These are phyloP conservation scores for Anarsia innoxiella DNA, from an alignment of 2,888 invertebrate genomes.

Conservation along the genomic window DNA sequence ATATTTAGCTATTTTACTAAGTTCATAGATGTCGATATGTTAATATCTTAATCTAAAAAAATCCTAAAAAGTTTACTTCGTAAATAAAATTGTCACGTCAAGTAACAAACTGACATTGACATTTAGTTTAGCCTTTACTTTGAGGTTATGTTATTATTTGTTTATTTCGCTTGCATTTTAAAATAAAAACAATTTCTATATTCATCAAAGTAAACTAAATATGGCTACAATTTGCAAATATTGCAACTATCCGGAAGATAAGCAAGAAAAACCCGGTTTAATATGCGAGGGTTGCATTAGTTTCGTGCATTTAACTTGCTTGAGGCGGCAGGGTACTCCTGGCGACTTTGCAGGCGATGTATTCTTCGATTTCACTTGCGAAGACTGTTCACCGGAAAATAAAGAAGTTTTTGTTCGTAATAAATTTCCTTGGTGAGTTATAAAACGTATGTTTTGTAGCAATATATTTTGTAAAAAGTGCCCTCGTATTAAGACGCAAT, in stretches of 20 bases:
- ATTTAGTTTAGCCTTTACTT: neutral
- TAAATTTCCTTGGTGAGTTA: conserved; percentile 80
- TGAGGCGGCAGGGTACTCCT: conserved; percentile 79
- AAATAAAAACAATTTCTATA: too few species aligned
- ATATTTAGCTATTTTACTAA: too few species aligned
- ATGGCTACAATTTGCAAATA: conserved; percentile 67
- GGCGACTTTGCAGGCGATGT: conserved; percentile 84
- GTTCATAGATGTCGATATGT: too few species aligned
- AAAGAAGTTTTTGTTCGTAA: conserved; percentile 77
- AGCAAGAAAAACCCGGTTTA: conserved; percentile 75
- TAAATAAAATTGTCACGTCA: too few species aligned
- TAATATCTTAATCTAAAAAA: too few species aligned
- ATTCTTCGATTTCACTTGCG: conserved; percentile 82
- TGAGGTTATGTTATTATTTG: neutral
- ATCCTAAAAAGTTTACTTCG: too few species aligned
- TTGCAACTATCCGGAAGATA: conserved; percentile 69
- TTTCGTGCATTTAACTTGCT: conserved; percentile 79
- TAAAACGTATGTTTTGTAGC: too few species aligned
- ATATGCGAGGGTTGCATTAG: conserved; percentile 76
- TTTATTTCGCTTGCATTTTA: too few species aligned
- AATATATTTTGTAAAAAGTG: too few species aligned
- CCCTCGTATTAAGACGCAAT: too few species aligned
- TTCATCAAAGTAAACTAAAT: neutral
- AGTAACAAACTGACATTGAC: neutral
- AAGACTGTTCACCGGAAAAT: conserved; percentile 74